Evolutionary conservation across 1,140 invertebrate genomes (phyloP).

Genomic region (Drosophila melanica): DNA sequence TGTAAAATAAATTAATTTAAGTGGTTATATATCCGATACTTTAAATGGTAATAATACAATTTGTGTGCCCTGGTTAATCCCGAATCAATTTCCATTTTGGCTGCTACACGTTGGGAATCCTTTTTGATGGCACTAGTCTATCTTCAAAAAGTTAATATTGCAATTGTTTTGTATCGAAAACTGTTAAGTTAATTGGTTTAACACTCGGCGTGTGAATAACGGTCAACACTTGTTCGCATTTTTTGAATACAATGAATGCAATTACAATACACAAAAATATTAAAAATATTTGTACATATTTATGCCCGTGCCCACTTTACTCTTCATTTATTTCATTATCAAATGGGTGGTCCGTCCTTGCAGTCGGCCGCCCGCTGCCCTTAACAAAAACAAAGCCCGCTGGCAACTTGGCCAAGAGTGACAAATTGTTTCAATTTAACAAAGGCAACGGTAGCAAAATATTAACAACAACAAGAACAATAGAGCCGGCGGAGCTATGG

Average conservation of each 20-base stretch:
- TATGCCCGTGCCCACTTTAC: slow-evolving; percentile 44
- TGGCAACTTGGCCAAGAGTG: slow-evolving; percentile 74
- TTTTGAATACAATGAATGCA: slow-evolving; percentile 47
- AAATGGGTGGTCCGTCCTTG: slow-evolving; percentile 20
- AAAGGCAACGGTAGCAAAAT: slow-evolving; percentile 60
- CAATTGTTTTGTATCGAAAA: neutral
- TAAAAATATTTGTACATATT: slow-evolving; percentile 47
- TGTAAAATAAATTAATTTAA: no score
- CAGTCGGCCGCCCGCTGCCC: neutral
- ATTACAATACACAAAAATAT: slow-evolving; percentile 57
- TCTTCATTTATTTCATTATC: slow-evolving; percentile 78
- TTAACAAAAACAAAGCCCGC: slow-evolving; percentile 48
- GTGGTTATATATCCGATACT: no score
- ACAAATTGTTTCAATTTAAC: slow-evolving; percentile 81
- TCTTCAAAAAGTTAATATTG: neutral
- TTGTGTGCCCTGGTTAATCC: no score
- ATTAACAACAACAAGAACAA: slow-evolving; percentile 42
- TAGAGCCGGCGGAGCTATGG: slow-evolving; percentile 31
- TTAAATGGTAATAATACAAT: no score
- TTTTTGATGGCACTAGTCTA: neutral
- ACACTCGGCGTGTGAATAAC: slow-evolving; percentile 5
- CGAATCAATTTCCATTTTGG: no score
- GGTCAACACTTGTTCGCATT: slow-evolving; percentile 3
- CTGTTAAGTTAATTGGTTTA: neutral
- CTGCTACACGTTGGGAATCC: no score